phyloP scores from a whole-genome alignment of 2,888 invertebrate species.

The Bembecia ichneumoniformis region DNA sequence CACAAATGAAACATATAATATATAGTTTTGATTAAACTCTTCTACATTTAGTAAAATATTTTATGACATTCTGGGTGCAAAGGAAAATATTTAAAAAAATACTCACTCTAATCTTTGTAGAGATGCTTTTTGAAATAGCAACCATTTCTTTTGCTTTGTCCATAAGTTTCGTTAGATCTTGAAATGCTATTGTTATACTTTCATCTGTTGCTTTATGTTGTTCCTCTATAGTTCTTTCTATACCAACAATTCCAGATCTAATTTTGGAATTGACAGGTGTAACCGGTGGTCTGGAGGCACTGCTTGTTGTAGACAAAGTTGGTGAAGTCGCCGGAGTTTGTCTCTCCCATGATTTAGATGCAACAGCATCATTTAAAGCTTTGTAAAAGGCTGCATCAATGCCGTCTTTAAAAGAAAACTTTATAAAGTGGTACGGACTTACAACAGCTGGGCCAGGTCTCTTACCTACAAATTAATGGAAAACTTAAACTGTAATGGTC shows the following conservation, averaged over 20 bases:
- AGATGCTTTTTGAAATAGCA: slow-evolving; percentile 89
- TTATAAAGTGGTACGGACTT: slow-evolving; percentile 81
- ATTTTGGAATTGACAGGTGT: slow-evolving; percentile 74
- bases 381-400: slow-evolving; percentile 76
- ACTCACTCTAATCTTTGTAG: slow-evolving; percentile 86
- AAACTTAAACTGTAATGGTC: no score
- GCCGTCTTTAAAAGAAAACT: slow-evolving; percentile 90
- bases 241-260: slow-evolving; percentile 93
- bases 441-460: slow-evolving; percentile 81
- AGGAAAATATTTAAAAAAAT: background rate
- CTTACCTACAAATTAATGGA: slow-evolving; percentile 59
- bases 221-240: slow-evolving; percentile 92
- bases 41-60: no score
- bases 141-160: slow-evolving; percentile 99
- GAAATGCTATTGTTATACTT: slow-evolving; percentile 93
- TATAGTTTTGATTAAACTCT: no score
- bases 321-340: slow-evolving; percentile 28
- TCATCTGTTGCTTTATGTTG: slow-evolving; percentile 92
- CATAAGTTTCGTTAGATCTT: slow-evolving; percentile 95
- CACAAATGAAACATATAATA: no score
- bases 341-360: slow-evolving; percentile 77
- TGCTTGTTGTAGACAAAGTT: slow-evolving; percentile 18
- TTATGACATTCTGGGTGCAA: background rate
- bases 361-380: slow-evolving; percentile 75
- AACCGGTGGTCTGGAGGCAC: slow-evolving; percentile 28